A percentile compares a stretch with the other conserved stretches of the same genome.
Conservation (phyloP, 1,140 invertebrate genomes). For the Bombus affinis region DNA sequence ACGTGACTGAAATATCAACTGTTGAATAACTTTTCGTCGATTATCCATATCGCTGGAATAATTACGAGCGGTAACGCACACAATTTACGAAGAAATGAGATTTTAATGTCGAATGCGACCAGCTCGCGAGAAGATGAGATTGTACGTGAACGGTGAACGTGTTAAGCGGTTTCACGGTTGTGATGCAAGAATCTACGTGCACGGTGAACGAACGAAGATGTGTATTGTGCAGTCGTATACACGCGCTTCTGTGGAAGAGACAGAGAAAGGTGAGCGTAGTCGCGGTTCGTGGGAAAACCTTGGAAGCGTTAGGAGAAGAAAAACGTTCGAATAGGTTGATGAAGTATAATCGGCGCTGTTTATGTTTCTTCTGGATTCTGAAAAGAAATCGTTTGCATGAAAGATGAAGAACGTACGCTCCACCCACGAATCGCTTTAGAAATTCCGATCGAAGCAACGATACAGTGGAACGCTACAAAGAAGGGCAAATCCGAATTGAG, state of each 20-base stretch:
- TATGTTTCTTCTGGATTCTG: not conserved
- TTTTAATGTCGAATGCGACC: not conserved
- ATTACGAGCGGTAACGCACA: too few species aligned
- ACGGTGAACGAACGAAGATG: conserved; percentile 2
- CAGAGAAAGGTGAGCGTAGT: conserved; percentile 24
- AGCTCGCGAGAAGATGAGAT: not conserved
- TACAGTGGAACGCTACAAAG: too few species aligned
- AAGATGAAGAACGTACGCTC: not conserved
- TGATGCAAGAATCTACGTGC: conserved; percentile 26
- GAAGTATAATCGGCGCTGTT: conserved; percentile 17
- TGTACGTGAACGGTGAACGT: not conserved
- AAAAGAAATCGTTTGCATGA: not conserved
- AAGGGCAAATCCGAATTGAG: not conserved
- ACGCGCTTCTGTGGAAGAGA: not conserved
- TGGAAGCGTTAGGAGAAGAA: conserved; percentile 10
- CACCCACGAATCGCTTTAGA: not conserved
- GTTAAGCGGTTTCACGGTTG: not conserved
- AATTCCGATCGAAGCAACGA: too few species aligned
- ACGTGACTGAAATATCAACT: too few species aligned
- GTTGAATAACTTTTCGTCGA: too few species aligned
- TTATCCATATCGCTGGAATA: too few species aligned
- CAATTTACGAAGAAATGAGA: too few species aligned
- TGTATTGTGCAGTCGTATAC: not conserved
- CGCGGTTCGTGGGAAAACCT: conserved; percentile 46
- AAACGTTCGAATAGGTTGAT: conserved; percentile 25